Percentiles rank a stretch among this genome's conserved stretches.
Conservation (phyloP, 2,888 invertebrate genomes). For the Antitype chi region DNA sequence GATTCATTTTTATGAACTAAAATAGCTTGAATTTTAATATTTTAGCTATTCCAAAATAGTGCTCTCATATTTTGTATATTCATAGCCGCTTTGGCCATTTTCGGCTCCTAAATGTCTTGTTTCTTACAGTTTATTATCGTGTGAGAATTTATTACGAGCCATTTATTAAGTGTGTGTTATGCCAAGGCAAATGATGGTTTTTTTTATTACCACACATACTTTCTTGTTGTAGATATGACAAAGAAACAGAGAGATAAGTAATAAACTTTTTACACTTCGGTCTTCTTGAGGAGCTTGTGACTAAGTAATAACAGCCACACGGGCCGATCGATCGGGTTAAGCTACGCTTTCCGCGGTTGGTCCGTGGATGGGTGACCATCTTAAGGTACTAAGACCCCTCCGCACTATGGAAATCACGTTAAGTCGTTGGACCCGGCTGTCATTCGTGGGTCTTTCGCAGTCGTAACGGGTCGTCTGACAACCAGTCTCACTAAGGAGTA, state of each 20-base stretch:
- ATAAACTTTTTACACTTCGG: neutral
- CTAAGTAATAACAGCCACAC: no score
- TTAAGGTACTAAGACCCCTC: no score
- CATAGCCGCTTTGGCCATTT: constrained; percentile 22
- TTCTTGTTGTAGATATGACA: neutral
- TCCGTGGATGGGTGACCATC: no score
- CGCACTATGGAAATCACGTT: no score
- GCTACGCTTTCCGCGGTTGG: no score
- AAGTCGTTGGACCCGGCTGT: no score
- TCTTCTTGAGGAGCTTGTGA: neutral
- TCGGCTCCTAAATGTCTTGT: constrained; percentile 22
- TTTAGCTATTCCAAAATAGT: neutral
- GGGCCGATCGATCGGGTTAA: no score
- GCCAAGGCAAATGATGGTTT: neutral
- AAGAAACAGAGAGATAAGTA: neutral
- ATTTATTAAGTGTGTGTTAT: constrained; percentile 7
- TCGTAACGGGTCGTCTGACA: no score
- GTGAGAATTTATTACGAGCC: constrained; percentile 17
- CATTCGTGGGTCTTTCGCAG: no score
- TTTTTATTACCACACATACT: neutral
- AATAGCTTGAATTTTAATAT: neutral
- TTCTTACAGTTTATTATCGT: constrained; percentile 10
- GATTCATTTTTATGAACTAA: constrained; percentile 4
- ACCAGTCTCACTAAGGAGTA: no score
- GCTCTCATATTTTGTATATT: constrained; percentile 38